These are phyloP conservation scores for Pipra filicauda DNA, from an alignment of 2,113 vertebrate species.

Conservation along the genomic window DNA sequence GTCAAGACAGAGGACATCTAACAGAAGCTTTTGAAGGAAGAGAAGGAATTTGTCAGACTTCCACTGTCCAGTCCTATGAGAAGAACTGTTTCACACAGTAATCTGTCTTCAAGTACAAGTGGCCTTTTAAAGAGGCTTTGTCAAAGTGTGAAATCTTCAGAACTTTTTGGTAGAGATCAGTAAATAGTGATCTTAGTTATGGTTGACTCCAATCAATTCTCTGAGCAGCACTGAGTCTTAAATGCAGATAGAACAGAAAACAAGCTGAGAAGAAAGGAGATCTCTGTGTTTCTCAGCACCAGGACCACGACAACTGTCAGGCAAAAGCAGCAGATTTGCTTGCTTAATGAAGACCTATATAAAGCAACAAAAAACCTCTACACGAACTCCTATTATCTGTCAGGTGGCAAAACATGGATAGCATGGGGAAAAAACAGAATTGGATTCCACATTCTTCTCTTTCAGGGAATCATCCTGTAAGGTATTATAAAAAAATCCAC, in stretches of 20 bases:
- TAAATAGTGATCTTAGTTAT: neutral
- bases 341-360: neutral
- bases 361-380: neutral
- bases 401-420: neutral
- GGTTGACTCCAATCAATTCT: neutral
- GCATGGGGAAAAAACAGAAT: neutral
- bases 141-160: neutral
- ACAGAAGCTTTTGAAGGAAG: neutral
- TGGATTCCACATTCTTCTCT: neutral
- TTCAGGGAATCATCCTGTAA: neutral
- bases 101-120: neutral
- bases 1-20: neutral
- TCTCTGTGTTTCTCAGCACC: neutral
- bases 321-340: neutral
- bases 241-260: neutral
- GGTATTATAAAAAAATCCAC: neutral
- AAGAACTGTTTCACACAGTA: neutral
- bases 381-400: neutral
- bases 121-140: neutral
- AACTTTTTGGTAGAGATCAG: accelerated
- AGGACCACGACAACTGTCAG: neutral
- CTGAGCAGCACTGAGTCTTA: neutral
- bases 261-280: neutral
- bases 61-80: neutral
- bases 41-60: neutral